Evolutionary conservation across 2,888 invertebrate species (phyloP), one percentile per base, ranked within the genome.

Genomic region (Anticlea derivata): DNA sequence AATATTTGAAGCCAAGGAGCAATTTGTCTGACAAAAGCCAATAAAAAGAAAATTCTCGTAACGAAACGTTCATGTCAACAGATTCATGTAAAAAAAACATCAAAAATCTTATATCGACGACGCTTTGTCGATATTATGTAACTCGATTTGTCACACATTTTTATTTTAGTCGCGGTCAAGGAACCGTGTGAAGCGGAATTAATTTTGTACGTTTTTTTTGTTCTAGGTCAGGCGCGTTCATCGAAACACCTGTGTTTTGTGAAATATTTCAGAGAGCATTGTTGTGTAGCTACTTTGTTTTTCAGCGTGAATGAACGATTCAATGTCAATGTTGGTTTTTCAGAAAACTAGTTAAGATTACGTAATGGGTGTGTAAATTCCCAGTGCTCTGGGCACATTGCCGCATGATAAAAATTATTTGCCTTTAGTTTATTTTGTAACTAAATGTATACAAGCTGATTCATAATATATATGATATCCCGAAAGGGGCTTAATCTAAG

Each of bases 151-250:
- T 61, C 59, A 58, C 57, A 56, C 40, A 60, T 60, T 35, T 52
- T 58, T 73, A 75, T 74, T 70, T 68, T 63, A 26, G 72, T 63
- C 67, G 58, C 78, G 80, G 81, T 80, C 81, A 80, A 79, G 75
- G 72, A 79, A 77, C 72, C 61, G 55, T 41, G 55, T 50, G 56
- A 54, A 50, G 56, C 62, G 61, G 60, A 62, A 61, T 53, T 54
- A 41, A 55, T 62, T 62, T 53, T 60, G 49, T 55, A 58, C 50
- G 40, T 65, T 57, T 44, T 65, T 63, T 68, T 61, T 51, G 63
- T 67, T 77, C 74, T 78, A 80, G 77, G 79, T 77, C 75, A 73
- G 52, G 38, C 41, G 59, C 44, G 53, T 4, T 17, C 17, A 3
- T 17, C 51, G 52, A 59, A 55, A 52, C 45, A 49, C 49, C 35